Evolutionary conservation across 2,797 vertebrate species (phyloP).

Genomic region (Anisognathus igniventris): DNA sequence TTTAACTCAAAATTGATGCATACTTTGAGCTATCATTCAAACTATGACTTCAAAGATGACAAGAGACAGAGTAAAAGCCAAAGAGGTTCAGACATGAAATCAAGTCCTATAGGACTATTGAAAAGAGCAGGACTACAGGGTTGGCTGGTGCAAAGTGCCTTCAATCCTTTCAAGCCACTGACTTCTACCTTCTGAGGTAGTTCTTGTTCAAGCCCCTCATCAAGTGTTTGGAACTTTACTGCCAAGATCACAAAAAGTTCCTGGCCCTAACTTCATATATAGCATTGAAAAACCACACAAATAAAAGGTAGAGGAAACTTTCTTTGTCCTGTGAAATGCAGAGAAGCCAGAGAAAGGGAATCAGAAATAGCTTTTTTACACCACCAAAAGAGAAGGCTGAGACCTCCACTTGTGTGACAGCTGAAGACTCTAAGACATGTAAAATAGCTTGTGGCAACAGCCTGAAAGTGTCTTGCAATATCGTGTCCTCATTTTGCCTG

Average conservation of each 20-base stretch:
- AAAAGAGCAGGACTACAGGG: background rate
- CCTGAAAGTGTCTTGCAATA: background rate
- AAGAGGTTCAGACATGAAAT: background rate
- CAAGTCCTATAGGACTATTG: background rate
- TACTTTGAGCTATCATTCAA: background rate
- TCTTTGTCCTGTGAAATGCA: background rate
- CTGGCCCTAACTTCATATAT: background rate
- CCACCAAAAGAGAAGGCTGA: background rate
- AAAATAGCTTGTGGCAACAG: background rate
- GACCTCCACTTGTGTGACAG: background rate
- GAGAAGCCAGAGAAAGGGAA: background rate
- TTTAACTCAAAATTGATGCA: background rate
- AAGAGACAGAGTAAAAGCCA: background rate
- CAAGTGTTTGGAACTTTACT: background rate
- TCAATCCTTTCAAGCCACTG: background rate
- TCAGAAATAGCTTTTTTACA: background rate
- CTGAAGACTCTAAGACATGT: background rate
- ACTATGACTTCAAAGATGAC: background rate
- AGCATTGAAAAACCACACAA: background rate
- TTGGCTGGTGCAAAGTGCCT: background rate
- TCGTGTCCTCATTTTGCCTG: slow-evolving; percentile 12
- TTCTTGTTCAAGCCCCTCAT: background rate
- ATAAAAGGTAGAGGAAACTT: background rate
- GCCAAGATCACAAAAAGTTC: background rate
- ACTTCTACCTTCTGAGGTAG: background rate